Conservation (phyloP, 1,140 invertebrate genomes). For the Orussus abietinus region DNA sequence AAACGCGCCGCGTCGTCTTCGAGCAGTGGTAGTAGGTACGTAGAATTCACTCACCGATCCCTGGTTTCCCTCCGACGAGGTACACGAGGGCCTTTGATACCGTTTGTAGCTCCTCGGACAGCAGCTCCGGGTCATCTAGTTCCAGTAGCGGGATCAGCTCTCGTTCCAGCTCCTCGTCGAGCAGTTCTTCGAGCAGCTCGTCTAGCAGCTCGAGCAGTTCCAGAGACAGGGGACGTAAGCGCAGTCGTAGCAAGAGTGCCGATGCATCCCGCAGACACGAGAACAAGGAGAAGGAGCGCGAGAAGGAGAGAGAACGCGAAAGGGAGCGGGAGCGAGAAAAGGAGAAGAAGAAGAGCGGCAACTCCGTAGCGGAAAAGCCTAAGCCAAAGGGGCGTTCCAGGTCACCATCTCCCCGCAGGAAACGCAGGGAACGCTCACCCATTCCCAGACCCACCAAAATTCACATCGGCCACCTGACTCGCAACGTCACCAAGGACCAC, state of each 20-base stretch:
- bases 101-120: constrained; percentile 68
- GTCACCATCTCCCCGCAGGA: constrained; percentile 55
- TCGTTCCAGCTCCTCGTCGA: constrained; percentile 69
- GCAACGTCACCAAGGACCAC: constrained; percentile 92
- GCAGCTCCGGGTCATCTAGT: constrained; percentile 62
- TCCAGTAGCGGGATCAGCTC: constrained; percentile 60
- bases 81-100: too few relatives aligned
- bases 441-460: constrained; percentile 86
- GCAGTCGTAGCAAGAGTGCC: constrained; percentile 51
- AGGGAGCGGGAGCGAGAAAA: constrained; percentile 46
- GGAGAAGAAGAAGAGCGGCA: constrained; percentile 55
- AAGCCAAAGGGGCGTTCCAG: constrained; percentile 56
- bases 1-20: constrained; percentile 70
- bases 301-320: constrained; percentile 54
- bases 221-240: constrained; percentile 43
- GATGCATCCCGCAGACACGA: constrained; percentile 51
- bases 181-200: constrained; percentile 64
- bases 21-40: constrained; percentile 71
- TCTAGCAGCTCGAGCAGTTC: constrained; percentile 64
- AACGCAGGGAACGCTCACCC: constrained; percentile 74
- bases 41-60: too few relatives aligned
- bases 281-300: constrained; percentile 55
- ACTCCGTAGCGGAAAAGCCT: constrained; percentile 56
- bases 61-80: too few relatives aligned
- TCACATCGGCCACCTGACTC: constrained; percentile 85